A percentile compares a stretch with the other conserved stretches of the same genome.
phyloP scores from a whole-genome alignment of 2,113 vertebrate species.

The Bos javanicus region DNA sequence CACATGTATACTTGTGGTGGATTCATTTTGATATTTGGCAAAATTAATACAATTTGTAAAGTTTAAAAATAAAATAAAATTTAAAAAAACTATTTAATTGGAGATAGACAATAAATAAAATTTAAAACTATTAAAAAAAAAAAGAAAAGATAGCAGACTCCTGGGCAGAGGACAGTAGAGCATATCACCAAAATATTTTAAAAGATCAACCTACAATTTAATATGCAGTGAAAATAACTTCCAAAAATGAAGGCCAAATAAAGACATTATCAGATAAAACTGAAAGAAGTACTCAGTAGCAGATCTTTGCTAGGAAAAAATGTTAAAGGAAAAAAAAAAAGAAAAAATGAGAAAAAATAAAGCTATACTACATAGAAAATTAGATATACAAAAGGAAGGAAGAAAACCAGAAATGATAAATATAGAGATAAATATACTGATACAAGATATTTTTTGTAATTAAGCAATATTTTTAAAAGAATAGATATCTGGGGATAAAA shows the following conservation, averaged over 20 bases:
- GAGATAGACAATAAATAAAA: no score
- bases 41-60: no score
- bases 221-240: neutral
- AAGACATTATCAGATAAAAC: neutral
- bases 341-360: neutral
- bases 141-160: neutral
- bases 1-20: no score
- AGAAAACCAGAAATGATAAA: neutral
- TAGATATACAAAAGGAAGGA: neutral
- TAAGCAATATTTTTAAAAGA: neutral
- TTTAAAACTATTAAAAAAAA: no score
- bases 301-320: neutral
- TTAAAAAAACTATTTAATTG: no score
- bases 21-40: no score
- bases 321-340: neutral
- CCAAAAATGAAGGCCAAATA: neutral
- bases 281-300: neutral
- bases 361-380: neutral
- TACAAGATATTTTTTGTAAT: neutral
- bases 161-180: neutral
- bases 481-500: neutral
- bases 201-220: neutral
- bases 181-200: neutral
- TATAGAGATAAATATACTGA: neutral
- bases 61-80: no score